Base-by-base conservation (phyloP, 2,888 invertebrate genomes). In the Cotesia congregata region DNA sequence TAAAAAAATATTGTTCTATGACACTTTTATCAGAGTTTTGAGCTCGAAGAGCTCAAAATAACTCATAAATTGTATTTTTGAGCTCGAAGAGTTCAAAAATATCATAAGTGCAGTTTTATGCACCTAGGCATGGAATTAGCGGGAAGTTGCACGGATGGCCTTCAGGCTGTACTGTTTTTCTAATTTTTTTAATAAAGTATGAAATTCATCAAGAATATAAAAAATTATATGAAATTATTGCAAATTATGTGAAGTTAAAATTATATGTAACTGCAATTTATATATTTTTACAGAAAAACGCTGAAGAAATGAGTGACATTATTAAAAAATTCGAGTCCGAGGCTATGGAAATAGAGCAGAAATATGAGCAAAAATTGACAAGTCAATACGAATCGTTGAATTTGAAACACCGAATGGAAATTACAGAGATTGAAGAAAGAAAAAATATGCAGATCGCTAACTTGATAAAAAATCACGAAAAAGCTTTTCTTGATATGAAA, bases 341-440 rank as follows among this genome's bases (percentile, higher is more conserved):
- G 85, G 92, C 93, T 0, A 91, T 92, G 81, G 94, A 95, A 83
- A 90, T 95, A 85, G 94, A 93, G 90, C 91, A 88, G 61, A 94
- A 94, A 85, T 94, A 93, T 85, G 95, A 96, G 74, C 93, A 94
- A 84, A 95, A 95, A 86, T 92, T 97, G 81, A 90, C 92, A 67
- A 92, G 92, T 76, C 92, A 95, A 73, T 93, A 95, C 83, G 90
- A 93, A 60, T 95, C 96, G 80, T 88, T 95, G 67, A 93, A 93
- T 6, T 91, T 94, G 0, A 94, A 94, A 83, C 94, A 95, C 84
- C 93, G 93, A 83, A 94, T 95, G 89, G 97, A 98, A 90, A 93
- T 97, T 86, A 93, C 95, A 71, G 96, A 98, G 90, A 94, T 97
- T 6, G 97, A 97, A 87, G 97, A 97, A 86, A 92, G 97, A 64